Evolutionary conservation across 2,888 invertebrate species (phyloP).

Genomic region (Dusona sp.): DNA sequence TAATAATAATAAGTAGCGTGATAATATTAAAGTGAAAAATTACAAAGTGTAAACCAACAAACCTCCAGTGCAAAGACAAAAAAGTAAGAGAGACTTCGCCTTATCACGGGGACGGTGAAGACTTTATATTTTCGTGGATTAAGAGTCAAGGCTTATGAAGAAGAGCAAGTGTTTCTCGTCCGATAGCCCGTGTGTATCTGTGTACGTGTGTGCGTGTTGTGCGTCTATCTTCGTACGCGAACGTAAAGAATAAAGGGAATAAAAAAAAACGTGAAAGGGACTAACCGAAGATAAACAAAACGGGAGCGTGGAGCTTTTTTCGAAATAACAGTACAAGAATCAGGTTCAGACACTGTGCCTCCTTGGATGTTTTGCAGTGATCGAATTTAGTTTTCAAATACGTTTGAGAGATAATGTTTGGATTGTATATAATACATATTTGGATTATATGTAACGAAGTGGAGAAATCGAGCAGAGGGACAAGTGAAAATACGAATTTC

Average conservation of each 20-base stretch:
- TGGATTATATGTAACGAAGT: background rate
- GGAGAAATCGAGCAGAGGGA: background rate
- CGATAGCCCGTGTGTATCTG: slow-evolving; percentile 44
- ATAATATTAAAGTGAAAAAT: slow-evolving; percentile 35
- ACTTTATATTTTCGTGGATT: slow-evolving; percentile 57
- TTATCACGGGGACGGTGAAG: slow-evolving; percentile 48
- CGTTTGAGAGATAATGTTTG: background rate
- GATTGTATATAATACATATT: background rate
- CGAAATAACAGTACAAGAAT: slow-evolving; percentile 67
- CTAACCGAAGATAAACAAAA: slow-evolving; percentile 7
- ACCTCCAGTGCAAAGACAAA: slow-evolving; percentile 69
- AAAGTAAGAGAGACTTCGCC: slow-evolving; percentile 56
- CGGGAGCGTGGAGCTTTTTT: slow-evolving; percentile 52
- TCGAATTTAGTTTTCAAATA: slow-evolving; percentile 51
- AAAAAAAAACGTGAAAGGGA: slow-evolving; percentile 17
- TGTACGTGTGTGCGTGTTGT: slow-evolving; percentile 45
- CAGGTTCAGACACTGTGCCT: slow-evolving; percentile 48
- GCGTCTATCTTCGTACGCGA: background rate
- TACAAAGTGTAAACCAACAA: slow-evolving; percentile 52
- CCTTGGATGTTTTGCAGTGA: slow-evolving; percentile 44
- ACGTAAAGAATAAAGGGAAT: background rate
- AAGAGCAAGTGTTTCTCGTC: slow-evolving; percentile 44
- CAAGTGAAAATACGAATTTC: background rate
- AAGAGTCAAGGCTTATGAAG: slow-evolving; percentile 23
- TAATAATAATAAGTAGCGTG: slow-evolving; percentile 26